Evolutionary conservation across 2,113 vertebrate species (phyloP).

Genomic region (Alouatta palliata): DNA sequence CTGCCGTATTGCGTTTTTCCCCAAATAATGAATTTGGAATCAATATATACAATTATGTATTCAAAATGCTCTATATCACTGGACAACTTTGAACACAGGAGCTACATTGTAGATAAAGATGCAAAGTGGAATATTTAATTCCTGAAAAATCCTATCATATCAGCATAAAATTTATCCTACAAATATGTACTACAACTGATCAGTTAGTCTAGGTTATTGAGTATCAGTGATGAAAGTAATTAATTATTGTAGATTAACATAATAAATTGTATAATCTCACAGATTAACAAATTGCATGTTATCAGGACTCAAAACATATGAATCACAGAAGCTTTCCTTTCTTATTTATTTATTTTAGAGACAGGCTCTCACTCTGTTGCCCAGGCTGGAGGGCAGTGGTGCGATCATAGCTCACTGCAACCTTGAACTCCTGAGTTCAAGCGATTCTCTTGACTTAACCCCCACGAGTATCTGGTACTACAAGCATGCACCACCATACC

Average conservation of each 20-base stretch:
- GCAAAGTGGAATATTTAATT: neutral
- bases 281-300: conserved; percentile 25
- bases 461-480: too few relatives aligned
- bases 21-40: neutral
- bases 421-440: too few relatives aligned
- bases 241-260: neutral
- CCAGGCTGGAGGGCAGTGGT: too few relatives aligned
- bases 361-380: too few relatives aligned
- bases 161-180: neutral
- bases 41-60: neutral
- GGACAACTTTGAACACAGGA: neutral
- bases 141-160: neutral
- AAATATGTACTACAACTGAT: neutral
- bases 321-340: neutral
- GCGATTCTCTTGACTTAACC: too few relatives aligned
- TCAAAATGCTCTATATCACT: neutral
- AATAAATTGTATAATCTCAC: neutral
- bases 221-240: neutral
- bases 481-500: too few relatives aligned
- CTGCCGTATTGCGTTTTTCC: neutral
- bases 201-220: conserved; percentile 31
- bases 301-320: conserved; percentile 32
- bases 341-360: too few relatives aligned
- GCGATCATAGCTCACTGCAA: too few relatives aligned
- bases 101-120: neutral